Evolutionary conservation across 2,888 invertebrate species (phyloP), one percentile per base, ranked within the genome.

Genomic region (Euspilapteryx auroguttella): DNA sequence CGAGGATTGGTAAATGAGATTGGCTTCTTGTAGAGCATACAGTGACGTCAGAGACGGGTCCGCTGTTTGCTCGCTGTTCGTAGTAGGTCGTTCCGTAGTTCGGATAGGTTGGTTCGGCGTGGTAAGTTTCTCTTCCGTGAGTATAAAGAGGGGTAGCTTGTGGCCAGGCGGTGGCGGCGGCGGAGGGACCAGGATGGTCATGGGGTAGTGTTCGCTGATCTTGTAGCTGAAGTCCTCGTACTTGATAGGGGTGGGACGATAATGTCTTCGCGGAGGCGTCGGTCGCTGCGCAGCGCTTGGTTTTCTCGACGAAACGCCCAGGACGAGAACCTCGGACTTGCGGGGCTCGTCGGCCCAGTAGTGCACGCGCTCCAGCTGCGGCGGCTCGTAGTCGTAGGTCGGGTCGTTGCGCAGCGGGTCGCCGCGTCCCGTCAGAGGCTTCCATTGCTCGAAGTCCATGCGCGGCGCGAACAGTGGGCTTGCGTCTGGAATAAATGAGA

Each of bases 381-480:
- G 90, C 1, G 90, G 90, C 31, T 89, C 87, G 51, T 90, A 90
- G 50, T 89, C 89, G 51, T 86, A 89, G 1, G 90, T 90, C 6
- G 90, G 90, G 49, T 90, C 89, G 48, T 89, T 89, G 44, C 87
- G 87, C 25, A 90, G 51, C 0, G 89, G 89, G 55, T 90, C 89
- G 0, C 89, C 89, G 31, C 86, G 82, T 4, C 89, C 90, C 24
- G 90, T 78, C 35, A 75, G 38, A 0, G 90, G 90, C 36, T 86
- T 87, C 90, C 89, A 90, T 56, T 89, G 88, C 43, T 89, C 87
- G 55, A 89, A 89, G 50, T 89, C 87, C 81, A 89, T 82, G 9
- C 87, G 80, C 1, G 88, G 89, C 1, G 85, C 83, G 45, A 87
- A 85, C 33, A 83, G 55, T 7, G 73, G 59, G 6, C 59, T 49